phyloP scores from a whole-genome alignment of 2,888 invertebrate species.

The Monochamus alternatus region DNA sequence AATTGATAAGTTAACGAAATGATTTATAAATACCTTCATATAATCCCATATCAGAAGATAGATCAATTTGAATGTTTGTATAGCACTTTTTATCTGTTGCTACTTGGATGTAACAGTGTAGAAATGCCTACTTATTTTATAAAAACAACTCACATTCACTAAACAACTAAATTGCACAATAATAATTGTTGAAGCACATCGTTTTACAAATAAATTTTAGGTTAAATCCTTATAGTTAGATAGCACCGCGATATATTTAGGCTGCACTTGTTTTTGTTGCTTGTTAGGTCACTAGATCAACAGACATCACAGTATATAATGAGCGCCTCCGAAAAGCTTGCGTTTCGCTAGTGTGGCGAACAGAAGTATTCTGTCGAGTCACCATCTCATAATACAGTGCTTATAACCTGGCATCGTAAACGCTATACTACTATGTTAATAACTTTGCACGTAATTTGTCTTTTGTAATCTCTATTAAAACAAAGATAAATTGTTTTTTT shows the following conservation, averaged over 20 bases:
- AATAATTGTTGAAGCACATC: conserved; percentile 17
- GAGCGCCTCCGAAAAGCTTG: conserved; percentile 41
- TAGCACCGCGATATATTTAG: conserved; percentile 38
- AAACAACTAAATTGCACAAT: conserved; percentile 20
- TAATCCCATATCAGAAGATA: conserved; percentile 64
- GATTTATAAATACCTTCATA: conserved; percentile 63
- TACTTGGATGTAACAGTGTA: conserved; percentile 19
- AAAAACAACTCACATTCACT: conserved; percentile 27
- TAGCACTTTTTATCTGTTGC: conserved; percentile 38
- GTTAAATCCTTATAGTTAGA: conserved; percentile 28
- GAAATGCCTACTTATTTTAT: conserved; percentile 22
- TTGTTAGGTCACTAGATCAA: conserved; percentile 42
- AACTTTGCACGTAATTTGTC: neutral
- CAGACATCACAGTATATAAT: conserved; percentile 27
- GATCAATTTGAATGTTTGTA: conserved; percentile 42
- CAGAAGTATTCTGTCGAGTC: conserved; percentile 61
- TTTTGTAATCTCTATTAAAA: neutral
- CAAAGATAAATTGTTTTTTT: neutral
- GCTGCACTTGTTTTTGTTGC: conserved; percentile 41
- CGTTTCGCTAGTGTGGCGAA: conserved; percentile 42
- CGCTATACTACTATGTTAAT: conserved; percentile 14
- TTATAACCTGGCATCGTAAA: conserved; percentile 22
- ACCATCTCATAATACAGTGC: conserved; percentile 45
- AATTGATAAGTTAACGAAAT: conserved; percentile 43
- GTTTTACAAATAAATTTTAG: conserved; percentile 26